These are phyloP conservation scores for Chaetura pelagica DNA, from an alignment of 2,113 vertebrate genomes.

Conservation along the genomic window DNA sequence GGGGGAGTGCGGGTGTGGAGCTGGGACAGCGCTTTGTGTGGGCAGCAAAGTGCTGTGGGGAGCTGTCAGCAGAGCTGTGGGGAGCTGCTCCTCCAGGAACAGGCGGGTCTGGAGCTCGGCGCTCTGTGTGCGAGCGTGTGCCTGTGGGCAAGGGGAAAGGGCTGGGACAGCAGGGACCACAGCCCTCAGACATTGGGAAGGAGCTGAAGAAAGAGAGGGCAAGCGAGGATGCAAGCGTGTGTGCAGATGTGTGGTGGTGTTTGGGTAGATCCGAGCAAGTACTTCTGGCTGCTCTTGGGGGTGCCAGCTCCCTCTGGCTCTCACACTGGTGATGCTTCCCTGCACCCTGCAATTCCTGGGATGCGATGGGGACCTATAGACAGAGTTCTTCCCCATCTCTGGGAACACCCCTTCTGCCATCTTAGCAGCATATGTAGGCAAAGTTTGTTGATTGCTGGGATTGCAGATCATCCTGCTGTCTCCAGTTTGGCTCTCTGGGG, in stretches of 20 bases:
- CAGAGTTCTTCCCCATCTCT: not conserved
- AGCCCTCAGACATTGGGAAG: not conserved
- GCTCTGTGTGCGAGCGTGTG: not conserved
- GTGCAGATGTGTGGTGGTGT: not conserved
- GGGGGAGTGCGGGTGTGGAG: not conserved
- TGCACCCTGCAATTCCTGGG: not conserved
- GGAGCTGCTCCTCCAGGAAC: not conserved
- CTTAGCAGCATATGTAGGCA: not conserved
- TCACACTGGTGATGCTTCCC: not conserved
- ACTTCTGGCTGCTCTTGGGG: not conserved
- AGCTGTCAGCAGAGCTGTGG: not conserved
- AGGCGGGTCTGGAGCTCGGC: not conserved
- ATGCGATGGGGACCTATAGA: no score
- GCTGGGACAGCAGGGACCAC: not conserved
- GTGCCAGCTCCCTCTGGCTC: not conserved
- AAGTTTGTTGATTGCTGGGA: not conserved
- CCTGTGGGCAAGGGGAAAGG: not conserved
- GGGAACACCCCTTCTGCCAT: rapidly evolving
- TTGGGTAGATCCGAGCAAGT: not conserved
- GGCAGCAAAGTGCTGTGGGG: not conserved
- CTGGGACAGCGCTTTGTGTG: not conserved
- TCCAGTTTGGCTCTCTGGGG: not conserved
- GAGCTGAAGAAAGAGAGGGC: not conserved
- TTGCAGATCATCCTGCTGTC: not conserved
- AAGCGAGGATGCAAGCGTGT: not conserved